phyloP scores from a whole-genome alignment of 2,113 vertebrate species.

The Crotalus horridus region DNA sequence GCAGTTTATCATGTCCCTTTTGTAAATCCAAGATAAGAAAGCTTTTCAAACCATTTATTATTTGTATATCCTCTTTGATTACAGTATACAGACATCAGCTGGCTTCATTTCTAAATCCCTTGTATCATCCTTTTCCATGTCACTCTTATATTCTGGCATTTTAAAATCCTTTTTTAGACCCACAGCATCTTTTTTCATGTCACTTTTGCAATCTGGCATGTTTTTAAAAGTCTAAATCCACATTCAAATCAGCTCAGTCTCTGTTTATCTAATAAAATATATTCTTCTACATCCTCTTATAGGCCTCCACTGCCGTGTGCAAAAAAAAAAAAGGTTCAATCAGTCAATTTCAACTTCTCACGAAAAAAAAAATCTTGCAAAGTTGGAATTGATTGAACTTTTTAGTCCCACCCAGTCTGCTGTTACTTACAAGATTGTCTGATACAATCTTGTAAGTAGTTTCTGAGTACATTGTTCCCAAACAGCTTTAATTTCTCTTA shows the following conservation, averaged over 20 bases:
- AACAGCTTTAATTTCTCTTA: too few relatives aligned
- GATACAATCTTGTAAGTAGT: too few relatives aligned
- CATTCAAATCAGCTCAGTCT: background rate
- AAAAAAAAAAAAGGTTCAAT: too few relatives aligned
- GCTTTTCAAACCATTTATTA: background rate
- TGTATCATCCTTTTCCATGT: background rate
- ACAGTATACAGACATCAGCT: background rate
- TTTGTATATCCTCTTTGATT: background rate
- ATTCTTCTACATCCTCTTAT: background rate
- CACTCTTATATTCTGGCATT: background rate
- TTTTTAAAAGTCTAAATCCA: background rate
- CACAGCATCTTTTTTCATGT: background rate
- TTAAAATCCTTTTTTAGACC: background rate
- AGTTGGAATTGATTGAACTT: too few relatives aligned
- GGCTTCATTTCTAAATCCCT: background rate
- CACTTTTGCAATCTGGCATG: background rate
- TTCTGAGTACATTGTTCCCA: too few relatives aligned
- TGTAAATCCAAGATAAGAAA: background rate
- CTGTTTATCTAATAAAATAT: background rate
- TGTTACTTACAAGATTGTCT: too few relatives aligned
- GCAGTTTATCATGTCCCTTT: background rate
- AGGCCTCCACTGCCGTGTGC: too few relatives aligned
- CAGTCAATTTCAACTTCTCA: too few relatives aligned
- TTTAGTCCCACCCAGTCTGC: too few relatives aligned
- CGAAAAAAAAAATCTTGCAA: too few relatives aligned